Evolutionary conservation across 37 sponge, comb jelly and placozoan species (phyloP), one percentile per base, ranked within the genome.

Genomic region (Spongilla lacustris): DNA sequence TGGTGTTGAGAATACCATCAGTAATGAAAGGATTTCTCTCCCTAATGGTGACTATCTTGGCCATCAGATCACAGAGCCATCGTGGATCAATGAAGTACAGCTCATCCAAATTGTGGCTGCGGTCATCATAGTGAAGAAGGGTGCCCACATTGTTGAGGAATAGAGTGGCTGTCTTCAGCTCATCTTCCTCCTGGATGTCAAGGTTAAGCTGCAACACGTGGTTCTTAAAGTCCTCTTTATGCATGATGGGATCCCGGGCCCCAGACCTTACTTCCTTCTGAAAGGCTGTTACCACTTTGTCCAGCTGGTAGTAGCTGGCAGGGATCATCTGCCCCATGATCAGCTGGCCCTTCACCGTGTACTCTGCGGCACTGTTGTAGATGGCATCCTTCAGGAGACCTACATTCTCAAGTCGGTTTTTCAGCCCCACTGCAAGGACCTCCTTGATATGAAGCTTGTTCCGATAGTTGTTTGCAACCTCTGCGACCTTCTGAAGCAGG

Each of bases 11-110:
- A 50, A 92, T 92, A 21, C 95, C 95, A 37, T 84, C 73, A 27
- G 69, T 79, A 21, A 93, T 66, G 46, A 81, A 93, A 19, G 89
- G 89, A 77, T 92, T 95, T 76, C 79, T 84, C 79, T 91, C 91
- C n/a, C 81, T 79, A 71, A 96, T 84, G 2, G 93, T 93, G 33
- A 93, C 86, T 11, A 96, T 69, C 12, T 84, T 89, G n/a, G 93
- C 87, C 89, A 96, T 96, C 89, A 96, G 83, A 69, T 96, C 86
- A 71, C 93, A 91, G n/a, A 94, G 82, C 94, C 94, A 94, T 35
- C 77, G 77, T 13, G 94, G 94, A 46, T 94, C 88, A 72, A 87
- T 70, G 68, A 94, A 94, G 77, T 87, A 86, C 31, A 94, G 82
- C 67, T 94, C 89, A 67, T 83, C 58, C 19, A 94, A 86, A 38